These are phyloP conservation scores for Heterodera carotae DNA, from an alignment of 1,140 invertebrate genomes.

Conservation along the genomic window DNA sequence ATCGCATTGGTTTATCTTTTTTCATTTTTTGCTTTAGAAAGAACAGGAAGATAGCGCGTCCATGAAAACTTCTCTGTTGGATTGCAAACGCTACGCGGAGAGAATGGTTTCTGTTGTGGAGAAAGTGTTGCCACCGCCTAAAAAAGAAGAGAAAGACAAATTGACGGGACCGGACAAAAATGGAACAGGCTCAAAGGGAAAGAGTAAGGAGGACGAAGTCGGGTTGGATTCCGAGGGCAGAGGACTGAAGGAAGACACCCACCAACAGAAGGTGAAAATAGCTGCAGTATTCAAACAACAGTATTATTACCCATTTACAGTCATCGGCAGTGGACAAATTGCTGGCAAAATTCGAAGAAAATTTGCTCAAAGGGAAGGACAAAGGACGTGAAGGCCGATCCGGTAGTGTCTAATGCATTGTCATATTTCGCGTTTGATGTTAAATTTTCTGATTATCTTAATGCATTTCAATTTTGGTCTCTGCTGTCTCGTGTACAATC, in stretches of 20 bases:
- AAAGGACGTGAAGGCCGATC: no score
- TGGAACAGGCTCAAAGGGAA: not conserved
- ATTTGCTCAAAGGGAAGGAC: no score
- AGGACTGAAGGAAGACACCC: not conserved
- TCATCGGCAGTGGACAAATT: no score
- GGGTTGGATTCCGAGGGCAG: not conserved
- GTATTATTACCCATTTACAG: no score
- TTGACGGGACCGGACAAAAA: not conserved
- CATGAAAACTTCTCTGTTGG: slow-evolving; percentile 51
- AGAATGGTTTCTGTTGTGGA: slow-evolving; percentile 56
- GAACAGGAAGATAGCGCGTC: slow-evolving; percentile 52
- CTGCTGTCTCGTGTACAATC: no score
- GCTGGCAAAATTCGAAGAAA: no score
- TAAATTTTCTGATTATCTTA: no score
- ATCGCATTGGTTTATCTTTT: slow-evolving; percentile 9
- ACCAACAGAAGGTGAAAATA: not conserved
- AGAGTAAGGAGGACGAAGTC: not conserved
- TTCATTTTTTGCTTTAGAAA: slow-evolving; percentile 45
- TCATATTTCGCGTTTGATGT: no score
- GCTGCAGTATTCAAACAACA: no score
- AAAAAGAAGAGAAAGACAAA: slow-evolving; percentile 51
- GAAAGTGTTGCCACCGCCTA: slow-evolving; percentile 54
- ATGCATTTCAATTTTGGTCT: no score
- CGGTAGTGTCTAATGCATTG: no score
- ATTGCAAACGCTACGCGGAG: slow-evolving; percentile 56